Evolutionary conservation across 2,113 vertebrate species (phyloP).

Genomic region (Rhombomys opimus): DNA sequence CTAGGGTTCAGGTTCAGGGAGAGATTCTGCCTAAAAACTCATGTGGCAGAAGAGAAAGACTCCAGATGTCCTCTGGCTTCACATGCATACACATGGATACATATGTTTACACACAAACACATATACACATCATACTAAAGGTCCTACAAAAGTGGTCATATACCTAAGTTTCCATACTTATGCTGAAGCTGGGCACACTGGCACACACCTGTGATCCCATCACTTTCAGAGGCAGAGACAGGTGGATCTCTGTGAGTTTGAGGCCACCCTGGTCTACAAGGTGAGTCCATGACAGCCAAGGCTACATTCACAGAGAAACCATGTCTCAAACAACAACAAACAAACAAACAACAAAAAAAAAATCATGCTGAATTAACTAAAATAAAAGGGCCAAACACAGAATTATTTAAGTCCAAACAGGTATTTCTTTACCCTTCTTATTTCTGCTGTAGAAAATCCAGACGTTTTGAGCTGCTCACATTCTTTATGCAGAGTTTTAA

Average conservation of each 20-base stretch:
- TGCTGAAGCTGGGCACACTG: too few species aligned
- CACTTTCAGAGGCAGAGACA: too few species aligned
- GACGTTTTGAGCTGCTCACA: slow-evolving; percentile 96
- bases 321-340: too few species aligned
- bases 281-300: too few species aligned
- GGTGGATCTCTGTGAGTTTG: too few species aligned
- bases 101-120: not conserved
- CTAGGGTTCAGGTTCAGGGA: not conserved
- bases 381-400: not conserved
- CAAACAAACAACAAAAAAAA: not conserved
- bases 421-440: slow-evolving; percentile 92
- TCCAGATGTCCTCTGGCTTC: not conserved
- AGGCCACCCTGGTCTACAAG: too few species aligned
- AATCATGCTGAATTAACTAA: slow-evolving; percentile 34
- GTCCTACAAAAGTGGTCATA: not conserved
- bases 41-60: not conserved
- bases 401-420: slow-evolving; percentile 9
- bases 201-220: too few species aligned
- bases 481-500: slow-evolving; percentile 97
- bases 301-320: too few species aligned
- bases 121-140: not conserved
- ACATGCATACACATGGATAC: not conserved
- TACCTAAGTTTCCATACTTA: not conserved
- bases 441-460: slow-evolving; percentile 97
- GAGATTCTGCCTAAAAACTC: not conserved